These are phyloP conservation scores for Temnothorax ravouxi DNA, from an alignment of 2,888 invertebrate genomes.

Conservation along the genomic window DNA sequence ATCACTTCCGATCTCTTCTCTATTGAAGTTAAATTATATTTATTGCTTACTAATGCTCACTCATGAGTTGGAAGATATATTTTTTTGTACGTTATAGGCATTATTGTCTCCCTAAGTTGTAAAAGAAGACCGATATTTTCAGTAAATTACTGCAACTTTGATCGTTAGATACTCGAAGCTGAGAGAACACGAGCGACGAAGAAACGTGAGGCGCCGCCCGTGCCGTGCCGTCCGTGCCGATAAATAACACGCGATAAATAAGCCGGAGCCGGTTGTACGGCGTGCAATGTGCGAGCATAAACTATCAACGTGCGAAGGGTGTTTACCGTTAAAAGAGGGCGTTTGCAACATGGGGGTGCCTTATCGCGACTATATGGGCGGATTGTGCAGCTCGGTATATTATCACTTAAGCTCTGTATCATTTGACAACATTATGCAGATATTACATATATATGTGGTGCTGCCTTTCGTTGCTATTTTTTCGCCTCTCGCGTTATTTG, in stretches of 20 bases:
- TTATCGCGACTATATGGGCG: constrained; percentile 82
- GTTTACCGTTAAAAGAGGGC: constrained; percentile 75
- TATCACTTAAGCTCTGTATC: constrained; percentile 75
- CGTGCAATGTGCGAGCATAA: constrained; percentile 66
- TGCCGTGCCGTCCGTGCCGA: constrained; percentile 47
- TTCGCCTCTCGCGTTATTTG: constrained; percentile 1
- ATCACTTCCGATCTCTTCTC: background rate
- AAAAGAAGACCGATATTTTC: background rate
- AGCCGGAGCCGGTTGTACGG: constrained; percentile 50
- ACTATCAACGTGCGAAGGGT: constrained; percentile 75
- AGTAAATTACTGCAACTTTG: constrained; percentile 13
- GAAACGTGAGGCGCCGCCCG: constrained; percentile 27
- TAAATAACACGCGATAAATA: constrained; percentile 69
- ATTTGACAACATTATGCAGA: constrained; percentile 62
- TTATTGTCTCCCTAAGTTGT: constrained; percentile 14
- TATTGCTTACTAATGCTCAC: background rate
- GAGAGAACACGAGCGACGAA: constrained; percentile 17
- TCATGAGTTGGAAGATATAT: background rate
- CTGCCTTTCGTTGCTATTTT: constrained; percentile 44
- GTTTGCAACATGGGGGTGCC: constrained; percentile 74
- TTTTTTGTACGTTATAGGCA: background rate
- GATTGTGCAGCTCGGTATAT: constrained; percentile 80
- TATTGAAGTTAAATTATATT: background rate
- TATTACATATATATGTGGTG: constrained; percentile 1
- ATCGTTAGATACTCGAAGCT: background rate